Conservation (phyloP, 2,113 vertebrate species). For the Stomatorhinus ivindoensis region DNA sequence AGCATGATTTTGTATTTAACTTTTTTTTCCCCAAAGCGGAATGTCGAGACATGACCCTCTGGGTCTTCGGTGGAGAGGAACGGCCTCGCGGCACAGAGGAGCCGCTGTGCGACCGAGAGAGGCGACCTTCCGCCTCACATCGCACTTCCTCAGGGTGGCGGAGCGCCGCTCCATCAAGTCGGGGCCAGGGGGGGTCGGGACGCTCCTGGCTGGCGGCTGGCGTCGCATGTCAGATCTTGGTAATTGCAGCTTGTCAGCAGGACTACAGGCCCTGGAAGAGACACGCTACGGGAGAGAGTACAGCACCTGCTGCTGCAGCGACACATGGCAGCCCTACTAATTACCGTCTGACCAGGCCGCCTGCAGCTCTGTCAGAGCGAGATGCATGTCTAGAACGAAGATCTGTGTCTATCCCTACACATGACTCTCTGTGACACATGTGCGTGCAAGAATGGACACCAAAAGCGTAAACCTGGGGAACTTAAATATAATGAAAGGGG, state of each 20-base stretch:
- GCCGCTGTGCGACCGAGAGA: neutral
- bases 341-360: neutral
- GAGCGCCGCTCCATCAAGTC: neutral
- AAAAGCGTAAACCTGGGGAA: no score
- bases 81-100: neutral
- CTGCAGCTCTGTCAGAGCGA: neutral
- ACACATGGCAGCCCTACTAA: neutral
- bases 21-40: neutral
- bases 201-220: neutral
- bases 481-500: neutral
- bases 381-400: neutral
- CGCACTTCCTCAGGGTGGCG: neutral
- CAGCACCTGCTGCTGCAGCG: neutral
- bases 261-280: conserved; percentile 1
- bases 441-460: neutral
- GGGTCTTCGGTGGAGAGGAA: neutral
- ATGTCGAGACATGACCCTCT: no score
- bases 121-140: neutral
- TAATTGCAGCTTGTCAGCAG: conserved; percentile 4
- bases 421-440: neutral
- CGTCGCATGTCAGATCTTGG: neutral
- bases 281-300: neutral
- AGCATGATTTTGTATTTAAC: neutral
- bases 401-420: neutral
- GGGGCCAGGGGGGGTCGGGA: neutral